Conservation (phyloP, 2,113 vertebrate genomes). For the Phyllostomus discolor region DNA sequence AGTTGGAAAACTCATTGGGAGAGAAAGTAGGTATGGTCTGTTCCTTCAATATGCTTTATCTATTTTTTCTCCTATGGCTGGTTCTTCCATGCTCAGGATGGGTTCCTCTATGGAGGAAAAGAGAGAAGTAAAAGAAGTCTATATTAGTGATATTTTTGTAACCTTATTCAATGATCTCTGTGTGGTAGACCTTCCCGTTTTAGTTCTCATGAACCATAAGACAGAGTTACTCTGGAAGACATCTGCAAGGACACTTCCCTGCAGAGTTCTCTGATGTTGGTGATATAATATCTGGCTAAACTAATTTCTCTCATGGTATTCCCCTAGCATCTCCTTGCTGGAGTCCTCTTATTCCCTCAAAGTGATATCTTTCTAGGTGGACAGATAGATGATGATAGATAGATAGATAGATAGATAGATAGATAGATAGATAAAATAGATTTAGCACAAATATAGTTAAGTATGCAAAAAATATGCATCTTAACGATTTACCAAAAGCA, state of each 20-base stretch:
- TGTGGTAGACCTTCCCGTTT: not conserved
- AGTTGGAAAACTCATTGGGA: not conserved
- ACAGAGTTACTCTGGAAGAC: not conserved
- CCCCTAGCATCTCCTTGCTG: not conserved
- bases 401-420: not conserved
- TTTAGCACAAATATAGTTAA: not conserved
- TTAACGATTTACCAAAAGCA: not conserved
- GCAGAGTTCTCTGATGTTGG: not conserved
- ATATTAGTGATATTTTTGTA: not conserved
- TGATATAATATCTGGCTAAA: not conserved
- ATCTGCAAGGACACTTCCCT: not conserved
- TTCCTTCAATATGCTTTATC: not conserved
- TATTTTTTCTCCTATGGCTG: not conserved
- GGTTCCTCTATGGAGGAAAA: not conserved
- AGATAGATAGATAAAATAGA: not conserved
- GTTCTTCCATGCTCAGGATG: not conserved
- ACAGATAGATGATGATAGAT: not conserved
- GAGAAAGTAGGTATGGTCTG: not conserved
- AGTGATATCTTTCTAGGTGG: not conserved
- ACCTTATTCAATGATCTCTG: not conserved
- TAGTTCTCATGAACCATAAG: not conserved
- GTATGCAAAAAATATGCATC: not conserved
- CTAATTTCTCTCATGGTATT: not conserved
- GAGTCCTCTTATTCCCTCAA: not conserved
- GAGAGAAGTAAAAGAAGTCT: not conserved